Evolutionary conservation across 2,797 vertebrate genomes (phyloP), one percentile per base, ranked within the genome.

Genomic region (Sebastes hubbsi): DNA sequence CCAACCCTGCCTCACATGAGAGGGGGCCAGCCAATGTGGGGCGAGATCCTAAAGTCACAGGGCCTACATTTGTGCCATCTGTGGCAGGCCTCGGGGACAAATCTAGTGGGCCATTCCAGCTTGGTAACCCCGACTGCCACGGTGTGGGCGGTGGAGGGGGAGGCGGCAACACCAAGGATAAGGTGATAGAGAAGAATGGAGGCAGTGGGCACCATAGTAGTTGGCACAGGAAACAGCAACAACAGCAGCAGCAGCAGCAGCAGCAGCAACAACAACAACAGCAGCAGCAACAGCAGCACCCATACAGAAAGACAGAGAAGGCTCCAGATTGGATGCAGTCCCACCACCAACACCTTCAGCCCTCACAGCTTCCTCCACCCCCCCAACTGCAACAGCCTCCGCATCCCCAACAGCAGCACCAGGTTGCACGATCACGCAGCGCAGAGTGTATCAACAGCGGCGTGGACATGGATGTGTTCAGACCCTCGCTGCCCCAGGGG

Each of bases 11-110:
- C 4, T 92, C 97, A 80, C 97, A 97, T 67, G 97, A 98, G 84
- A 96, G 97, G 83, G 95, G 92, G 52, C 69, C 90, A 38, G 81
- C 82, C 65, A 88, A 93, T 78, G 91, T 93, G 2, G 82, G 96
- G 75, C 94, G 96, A 54, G 97, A 98, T 82, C 92, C 96, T 72
- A 98, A 98, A 94, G 94, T 97, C 88, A 96, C 96, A 0, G 97
- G 97, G 85, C 95, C 97, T 73, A 98, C 97, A 5, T 96, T 97
- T 78, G 97, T 98, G 94, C 97, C 98, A 91, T 98, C 97, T 13
- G 96, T 96, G 87, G 96, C 97, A 46, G 97, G 97, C 82, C 80
- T 97, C 62, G 95, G 96, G 11, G 97, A 99, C 87, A 96, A 96
- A 90, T 96, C 96, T 64, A 94, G 94, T 87, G 96, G 96, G 64